Conservation (phyloP, 2,797 vertebrate genomes). For the Lerista edwardsae region DNA sequence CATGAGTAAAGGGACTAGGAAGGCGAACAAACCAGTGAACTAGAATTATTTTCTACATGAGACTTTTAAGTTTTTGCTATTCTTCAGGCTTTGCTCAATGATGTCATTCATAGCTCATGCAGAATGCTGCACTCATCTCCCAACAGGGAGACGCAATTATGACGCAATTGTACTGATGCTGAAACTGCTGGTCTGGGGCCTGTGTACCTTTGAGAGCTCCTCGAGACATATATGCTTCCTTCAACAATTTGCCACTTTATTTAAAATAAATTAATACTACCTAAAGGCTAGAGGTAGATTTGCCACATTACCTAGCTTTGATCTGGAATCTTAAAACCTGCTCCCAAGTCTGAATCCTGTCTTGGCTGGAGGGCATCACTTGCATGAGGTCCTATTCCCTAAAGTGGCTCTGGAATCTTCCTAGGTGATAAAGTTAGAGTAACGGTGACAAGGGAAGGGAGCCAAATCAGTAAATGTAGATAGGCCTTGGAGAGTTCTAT, state of each 20-base stretch:
- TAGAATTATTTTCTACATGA: constrained; percentile 2
- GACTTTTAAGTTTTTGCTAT: not conserved
- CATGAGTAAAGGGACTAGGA: not conserved
- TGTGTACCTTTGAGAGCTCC: not conserved
- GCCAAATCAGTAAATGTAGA: too few relatives aligned
- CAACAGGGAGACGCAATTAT: not conserved
- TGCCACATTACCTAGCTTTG: not conserved
- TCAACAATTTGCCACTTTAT: not conserved
- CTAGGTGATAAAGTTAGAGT: too few relatives aligned
- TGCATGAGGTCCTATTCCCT: too few relatives aligned
- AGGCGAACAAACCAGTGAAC: constrained; percentile 5
- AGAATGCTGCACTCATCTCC: not conserved
- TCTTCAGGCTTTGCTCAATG: not conserved
- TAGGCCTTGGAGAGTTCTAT: too few relatives aligned
- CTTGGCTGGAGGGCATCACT: too few relatives aligned
- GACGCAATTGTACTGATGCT: not conserved
- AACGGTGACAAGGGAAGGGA: too few relatives aligned
- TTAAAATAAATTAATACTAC: too few relatives aligned
- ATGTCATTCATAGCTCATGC: not conserved
- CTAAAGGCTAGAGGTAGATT: not conserved
- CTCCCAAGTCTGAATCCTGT: too few relatives aligned
- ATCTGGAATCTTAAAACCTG: too few relatives aligned
- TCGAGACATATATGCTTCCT: not conserved
- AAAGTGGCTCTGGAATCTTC: too few relatives aligned
- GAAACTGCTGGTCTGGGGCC: not conserved